phyloP scores from a whole-genome alignment of 2,797 vertebrate species.

The Phaenicophaeus curvirostris region DNA sequence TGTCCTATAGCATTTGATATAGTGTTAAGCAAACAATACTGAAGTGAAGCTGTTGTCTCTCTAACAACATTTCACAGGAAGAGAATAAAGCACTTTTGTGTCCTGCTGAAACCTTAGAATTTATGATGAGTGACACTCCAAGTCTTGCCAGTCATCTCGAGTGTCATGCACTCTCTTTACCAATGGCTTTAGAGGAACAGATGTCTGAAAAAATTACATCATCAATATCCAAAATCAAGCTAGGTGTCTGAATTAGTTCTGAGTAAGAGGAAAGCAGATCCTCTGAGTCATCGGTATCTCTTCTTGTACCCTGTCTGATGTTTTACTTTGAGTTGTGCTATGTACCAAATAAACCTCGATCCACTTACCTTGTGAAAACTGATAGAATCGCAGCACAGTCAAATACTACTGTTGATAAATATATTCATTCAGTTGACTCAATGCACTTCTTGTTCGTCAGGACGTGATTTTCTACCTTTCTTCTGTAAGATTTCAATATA shows the following conservation, averaged over 20 bases:
- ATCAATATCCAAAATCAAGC: background rate
- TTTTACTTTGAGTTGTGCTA: background rate
- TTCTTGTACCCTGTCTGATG: background rate
- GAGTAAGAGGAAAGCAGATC: background rate
- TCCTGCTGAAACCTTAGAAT: background rate
- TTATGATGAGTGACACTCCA: background rate
- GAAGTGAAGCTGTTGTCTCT: background rate
- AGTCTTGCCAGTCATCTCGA: background rate
- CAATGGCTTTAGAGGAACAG: background rate
- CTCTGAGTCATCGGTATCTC: background rate
- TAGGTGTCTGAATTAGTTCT: background rate
- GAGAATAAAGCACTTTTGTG: background rate
- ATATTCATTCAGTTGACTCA: background rate
- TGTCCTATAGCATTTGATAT: background rate
- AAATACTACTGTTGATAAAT: background rate
- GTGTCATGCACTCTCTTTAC: background rate
- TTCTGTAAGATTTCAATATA: background rate
- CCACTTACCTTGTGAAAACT: background rate
- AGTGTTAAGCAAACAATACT: background rate
- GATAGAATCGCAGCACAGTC: background rate
- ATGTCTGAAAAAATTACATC: background rate
- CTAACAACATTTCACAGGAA: background rate
- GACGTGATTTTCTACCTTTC: background rate
- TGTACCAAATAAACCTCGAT: background rate
- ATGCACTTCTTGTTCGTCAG: background rate